Base-by-base conservation (phyloP, 37 sponge, comb jelly and placozoan species). In the Halisarca cf. caerulea region DNA sequence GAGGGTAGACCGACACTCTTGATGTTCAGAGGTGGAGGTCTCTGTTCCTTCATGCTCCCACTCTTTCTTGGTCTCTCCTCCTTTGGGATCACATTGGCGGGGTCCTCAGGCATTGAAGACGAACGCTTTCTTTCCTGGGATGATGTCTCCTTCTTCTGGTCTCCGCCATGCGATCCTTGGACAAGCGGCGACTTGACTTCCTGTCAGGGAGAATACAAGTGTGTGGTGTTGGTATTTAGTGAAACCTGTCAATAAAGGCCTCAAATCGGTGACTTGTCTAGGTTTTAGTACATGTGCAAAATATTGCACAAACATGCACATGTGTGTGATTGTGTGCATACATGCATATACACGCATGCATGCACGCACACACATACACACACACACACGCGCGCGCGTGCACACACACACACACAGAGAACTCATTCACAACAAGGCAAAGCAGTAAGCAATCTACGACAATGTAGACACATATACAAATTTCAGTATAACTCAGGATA, bases 1-100 rank as follows among this genome's bases (percentile, higher is more conserved):
- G 77, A 74, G 2, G 77, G 77, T 2, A 44, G 77, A 40, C 77
- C 77, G 0, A 74, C 45, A 7, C 77, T 74, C 45, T 74, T 74
- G 42, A 74, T 39, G 15, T 28, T 23, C 18, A 28, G 64, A 6
- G 30, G 69, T 3, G 35, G 69, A 3, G 69, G 51, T 14, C 51
- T 6, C 51, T 47, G 6, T 11, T 47, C 51, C 51, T 47, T 47
- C 11, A 47, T 14, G 11, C 51, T 47, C 51, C 51, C 51, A 47
- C 9, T 47, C 51, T 47, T 47, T 11, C 11, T 47, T 11, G 11
- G 11, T 11, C 11, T 47, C 9, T 47, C 9, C 9, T 47, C 51
- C 11, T 47, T 47, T 47, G 51, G 11, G 11, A 47, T 11, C 6
- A 47, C 51, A 47, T 11, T 14, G 51, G 51, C 35, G 27, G 33